Percentiles rank a stretch among this genome's conserved stretches.
Evolutionary conservation across 2,113 vertebrate genomes (phyloP).

Genomic region (Campylomormyrus numenius): DNA sequence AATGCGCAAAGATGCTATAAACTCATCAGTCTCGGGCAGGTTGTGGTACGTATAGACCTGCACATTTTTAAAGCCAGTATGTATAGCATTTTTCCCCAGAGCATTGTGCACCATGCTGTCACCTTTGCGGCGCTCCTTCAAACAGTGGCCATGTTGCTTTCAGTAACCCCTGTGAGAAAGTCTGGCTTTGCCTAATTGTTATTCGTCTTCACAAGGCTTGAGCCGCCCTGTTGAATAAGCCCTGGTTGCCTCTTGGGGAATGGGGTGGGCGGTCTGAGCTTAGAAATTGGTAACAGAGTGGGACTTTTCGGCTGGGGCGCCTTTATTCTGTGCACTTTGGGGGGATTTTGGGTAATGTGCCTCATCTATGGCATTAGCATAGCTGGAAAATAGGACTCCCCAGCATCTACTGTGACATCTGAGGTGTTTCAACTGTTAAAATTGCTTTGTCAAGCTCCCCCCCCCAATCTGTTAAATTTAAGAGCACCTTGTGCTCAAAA

Average conservation of each 20-base stretch:
- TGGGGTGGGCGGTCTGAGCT: neutral
- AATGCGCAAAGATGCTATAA: neutral
- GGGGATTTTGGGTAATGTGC: neutral
- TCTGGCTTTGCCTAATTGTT: conserved; percentile 25
- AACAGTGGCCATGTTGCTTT: neutral
- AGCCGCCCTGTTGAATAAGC: conserved; percentile 2
- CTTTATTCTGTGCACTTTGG: neutral
- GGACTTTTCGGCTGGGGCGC: neutral
- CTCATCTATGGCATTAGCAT: neutral
- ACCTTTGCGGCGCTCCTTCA: neutral
- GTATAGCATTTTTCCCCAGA: neutral
- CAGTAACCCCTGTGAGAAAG: conserved; percentile 11
- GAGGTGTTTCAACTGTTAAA: conserved; percentile 11
- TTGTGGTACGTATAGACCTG: neutral
- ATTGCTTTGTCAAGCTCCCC: neutral
- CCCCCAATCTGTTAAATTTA: conserved; percentile 5
- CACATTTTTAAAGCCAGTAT: conserved; percentile 24
- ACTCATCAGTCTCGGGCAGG: neutral
- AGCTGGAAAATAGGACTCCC: neutral
- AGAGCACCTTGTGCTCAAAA: conserved; percentile 16
- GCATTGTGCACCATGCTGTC: neutral
- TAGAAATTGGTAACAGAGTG: neutral
- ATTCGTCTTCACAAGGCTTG: conserved; percentile 21
- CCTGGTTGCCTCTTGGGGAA: conserved; percentile 13
- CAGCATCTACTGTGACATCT: neutral